Evolutionary conservation across 2,113 vertebrate genomes (phyloP).

Genomic region (Seriola aureovittata): DNA sequence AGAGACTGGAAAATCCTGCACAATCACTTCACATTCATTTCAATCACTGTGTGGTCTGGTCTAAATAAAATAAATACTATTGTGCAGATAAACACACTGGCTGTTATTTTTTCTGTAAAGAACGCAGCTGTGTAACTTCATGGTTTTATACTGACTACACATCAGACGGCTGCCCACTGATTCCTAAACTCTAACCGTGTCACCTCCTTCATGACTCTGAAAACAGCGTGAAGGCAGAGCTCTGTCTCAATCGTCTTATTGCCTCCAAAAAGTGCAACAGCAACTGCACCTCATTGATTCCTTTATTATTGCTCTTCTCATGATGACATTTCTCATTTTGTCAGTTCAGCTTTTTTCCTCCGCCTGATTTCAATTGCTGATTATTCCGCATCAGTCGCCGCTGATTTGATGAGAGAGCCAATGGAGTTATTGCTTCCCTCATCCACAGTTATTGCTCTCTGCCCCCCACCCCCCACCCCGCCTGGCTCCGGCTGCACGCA

Average conservation of each 20-base stretch:
- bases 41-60: too few species aligned
- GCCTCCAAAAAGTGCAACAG: slow-evolving; percentile 44
- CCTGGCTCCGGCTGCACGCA: slow-evolving; percentile 18
- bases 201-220: slow-evolving; percentile 4
- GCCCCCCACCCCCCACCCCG: slow-evolving; percentile 8
- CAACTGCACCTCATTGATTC: slow-evolving; percentile 77
- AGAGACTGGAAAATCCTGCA: too few species aligned
- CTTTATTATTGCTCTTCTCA: slow-evolving; percentile 78
- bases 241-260: slow-evolving; percentile 31
- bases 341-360: slow-evolving; percentile 78
- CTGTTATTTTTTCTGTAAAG: too few species aligned
- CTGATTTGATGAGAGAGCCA: slow-evolving; percentile 81
- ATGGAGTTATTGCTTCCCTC: slow-evolving; percentile 81
- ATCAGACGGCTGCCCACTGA: neutral
- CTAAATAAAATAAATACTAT: too few species aligned
- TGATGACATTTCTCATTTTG: slow-evolving; percentile 84
- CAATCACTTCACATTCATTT: too few species aligned
- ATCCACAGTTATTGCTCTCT: slow-evolving; percentile 78
- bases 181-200: neutral
- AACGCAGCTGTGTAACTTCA: neutral
- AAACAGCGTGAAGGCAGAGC: slow-evolving; percentile 37
- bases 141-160: neutral
- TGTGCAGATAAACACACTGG: too few species aligned
- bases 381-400: slow-evolving; percentile 79
- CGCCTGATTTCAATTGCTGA: slow-evolving; percentile 83